Evolutionary conservation across 2,797 vertebrate species (phyloP), one percentile per base, ranked within the genome.

Genomic region (Perodicticus potto): DNA sequence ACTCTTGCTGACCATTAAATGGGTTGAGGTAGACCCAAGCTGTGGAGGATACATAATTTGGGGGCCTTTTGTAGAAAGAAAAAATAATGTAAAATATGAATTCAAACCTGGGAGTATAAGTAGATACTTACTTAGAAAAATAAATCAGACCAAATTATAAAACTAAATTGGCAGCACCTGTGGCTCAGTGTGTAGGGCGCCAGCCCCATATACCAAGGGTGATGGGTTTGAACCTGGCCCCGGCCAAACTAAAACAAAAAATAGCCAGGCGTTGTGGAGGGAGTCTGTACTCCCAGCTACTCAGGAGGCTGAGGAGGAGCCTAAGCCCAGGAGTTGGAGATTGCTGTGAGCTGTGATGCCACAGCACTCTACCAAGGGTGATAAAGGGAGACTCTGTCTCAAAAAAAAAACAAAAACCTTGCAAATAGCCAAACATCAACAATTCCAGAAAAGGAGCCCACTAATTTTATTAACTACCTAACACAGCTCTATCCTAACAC

Each of bases 401-500:
- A 49, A 49, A 49, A 49, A 43, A 43, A 43, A 43, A 43, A 43
- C n/a, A n/a, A n/a, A n/a, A 76, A n/a, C 17, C n/a, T 32, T 53
- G 23, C 8, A 55, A 93, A 63, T 61, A 74, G 7, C 12, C 27
- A 34, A 69, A 70, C n/a, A 76, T 43, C 34, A 91, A n/a, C 55
- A 89, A 19, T 73, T 32, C 20, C n/a, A 40, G 34, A 40, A 91
- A 73, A 69, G 23, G 20, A 45, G 17, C 29, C 12, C 34, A 25
- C 37, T 29, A 43, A 2, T 10, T 70, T 17, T 17, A 14, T 25
- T 10, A 43, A 17, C 19, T 19, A 20, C 19, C 8, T 23, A 23
- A n/a, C 14, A 20, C 1, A 7, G 27, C 27, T 20, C 43, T 25
- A 2, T 11, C 7, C 11, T 0, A 27, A 1, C 19, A 19, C 45